Percentiles rank a stretch among this genome's conserved stretches.
Evolutionary conservation across 2,113 vertebrate genomes (phyloP).

Genomic region (Macroglossus sobrinus): DNA sequence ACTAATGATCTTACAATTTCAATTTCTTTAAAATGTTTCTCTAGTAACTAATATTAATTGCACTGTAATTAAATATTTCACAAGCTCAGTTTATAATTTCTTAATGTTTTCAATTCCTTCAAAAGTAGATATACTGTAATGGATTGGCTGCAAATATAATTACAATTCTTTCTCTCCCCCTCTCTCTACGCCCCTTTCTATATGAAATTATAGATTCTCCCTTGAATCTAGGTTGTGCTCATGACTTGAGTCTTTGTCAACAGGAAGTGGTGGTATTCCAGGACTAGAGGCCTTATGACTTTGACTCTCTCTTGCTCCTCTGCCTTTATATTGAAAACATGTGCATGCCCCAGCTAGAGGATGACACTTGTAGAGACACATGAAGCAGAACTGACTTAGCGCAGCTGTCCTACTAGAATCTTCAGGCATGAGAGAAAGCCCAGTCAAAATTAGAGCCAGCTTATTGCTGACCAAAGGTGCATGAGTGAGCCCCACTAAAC

Average conservation of each 20-base stretch:
- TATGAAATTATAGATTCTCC: background rate
- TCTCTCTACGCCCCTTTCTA: background rate
- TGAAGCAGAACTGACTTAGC: background rate
- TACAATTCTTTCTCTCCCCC: background rate
- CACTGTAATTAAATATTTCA: background rate
- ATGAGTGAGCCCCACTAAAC: background rate
- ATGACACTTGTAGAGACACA: background rate
- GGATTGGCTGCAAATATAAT: background rate
- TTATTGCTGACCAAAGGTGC: background rate
- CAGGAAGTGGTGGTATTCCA: background rate
- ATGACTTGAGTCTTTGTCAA: background rate
- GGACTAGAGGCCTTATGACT: background rate
- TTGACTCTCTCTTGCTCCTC: background rate
- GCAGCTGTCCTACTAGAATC: background rate
- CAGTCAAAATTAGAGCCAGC: background rate
- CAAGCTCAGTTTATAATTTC: background rate
- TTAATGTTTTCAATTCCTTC: background rate
- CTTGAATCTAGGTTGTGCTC: background rate
- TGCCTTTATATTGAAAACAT: background rate
- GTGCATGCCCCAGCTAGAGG: background rate
- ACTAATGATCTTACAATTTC: background rate
- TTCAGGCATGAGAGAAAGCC: background rate
- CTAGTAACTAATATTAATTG: background rate
- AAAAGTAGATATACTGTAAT: background rate
- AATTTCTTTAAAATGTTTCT: background rate